Evolutionary conservation across 1,140 invertebrate species (phyloP).

Genomic region (silkworm (Bombyx mori)): ASM3026992v2 NC_085114.1:10928001-10928500

Average conservation of each 20-base stretch:
- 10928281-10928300: neutral
- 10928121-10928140: constrained; percentile 57
- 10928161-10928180: constrained; percentile 22
- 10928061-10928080: constrained; percentile 57
- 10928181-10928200: constrained; percentile 32
- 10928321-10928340: too few relatives aligned
- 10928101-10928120: constrained; percentile 61
- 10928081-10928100: constrained; percentile 69
- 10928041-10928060: constrained; percentile 70
- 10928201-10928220: constrained; percentile 9
- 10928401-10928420: too few relatives aligned
- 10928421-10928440: too few relatives aligned
- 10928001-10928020: constrained; percentile 64
- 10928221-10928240: neutral
- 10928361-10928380: too few relatives aligned
- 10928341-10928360: too few relatives aligned
- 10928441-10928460: too few relatives aligned
- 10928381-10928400: too few relatives aligned
- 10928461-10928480: too few relatives aligned
- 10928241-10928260: constrained; percentile 1
- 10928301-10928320: too few relatives aligned
- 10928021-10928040: constrained; percentile 69
- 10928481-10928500: too few relatives aligned
- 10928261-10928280: constrained; percentile 4
- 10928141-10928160: constrained; percentile 22